A percentile compares a stretch with the other conserved stretches of the same genome.
These are phyloP conservation scores for Silurus asotus DNA, from an alignment of 2,113 vertebrate genomes.

Conservation along the genomic window DNA sequence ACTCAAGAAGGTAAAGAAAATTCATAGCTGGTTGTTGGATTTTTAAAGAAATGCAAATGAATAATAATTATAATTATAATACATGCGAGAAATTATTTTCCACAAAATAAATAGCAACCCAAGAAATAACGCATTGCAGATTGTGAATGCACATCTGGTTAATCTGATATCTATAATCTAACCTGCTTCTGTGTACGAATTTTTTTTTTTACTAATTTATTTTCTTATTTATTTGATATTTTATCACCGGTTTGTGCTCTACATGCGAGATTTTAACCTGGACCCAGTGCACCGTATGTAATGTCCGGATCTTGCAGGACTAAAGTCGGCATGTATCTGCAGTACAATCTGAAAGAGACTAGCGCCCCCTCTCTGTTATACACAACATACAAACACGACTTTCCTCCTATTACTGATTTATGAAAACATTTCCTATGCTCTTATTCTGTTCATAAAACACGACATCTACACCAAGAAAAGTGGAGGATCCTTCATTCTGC, in stretches of 20 bases:
- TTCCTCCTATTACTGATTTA: background rate
- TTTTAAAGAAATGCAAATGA: background rate
- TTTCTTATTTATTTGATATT: no score
- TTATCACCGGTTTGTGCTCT: no score
- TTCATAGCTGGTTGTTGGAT: background rate
- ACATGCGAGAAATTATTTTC: background rate
- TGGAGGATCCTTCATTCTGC: background rate
- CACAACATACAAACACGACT: background rate
- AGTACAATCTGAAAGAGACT: slow-evolving; percentile 49
- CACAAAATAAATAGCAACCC: background rate
- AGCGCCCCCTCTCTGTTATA: slow-evolving; percentile 57
- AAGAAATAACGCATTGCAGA: background rate
- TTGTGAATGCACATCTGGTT: background rate
- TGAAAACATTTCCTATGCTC: background rate
- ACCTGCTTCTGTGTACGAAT: background rate
- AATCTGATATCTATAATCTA: background rate
- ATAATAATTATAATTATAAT: background rate
- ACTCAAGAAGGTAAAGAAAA: background rate
- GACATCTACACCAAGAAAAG: background rate
- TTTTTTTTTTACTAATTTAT: background rate
- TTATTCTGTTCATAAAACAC: background rate
- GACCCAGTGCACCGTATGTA: slow-evolving; percentile 28
- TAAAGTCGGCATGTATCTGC: slow-evolving; percentile 32
- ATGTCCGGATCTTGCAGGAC: slow-evolving; percentile 39
- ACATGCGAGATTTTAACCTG: slow-evolving; percentile 49